Base-by-base conservation (phyloP, 2,113 vertebrate genomes). In the Brevimyrus niger region DNA sequence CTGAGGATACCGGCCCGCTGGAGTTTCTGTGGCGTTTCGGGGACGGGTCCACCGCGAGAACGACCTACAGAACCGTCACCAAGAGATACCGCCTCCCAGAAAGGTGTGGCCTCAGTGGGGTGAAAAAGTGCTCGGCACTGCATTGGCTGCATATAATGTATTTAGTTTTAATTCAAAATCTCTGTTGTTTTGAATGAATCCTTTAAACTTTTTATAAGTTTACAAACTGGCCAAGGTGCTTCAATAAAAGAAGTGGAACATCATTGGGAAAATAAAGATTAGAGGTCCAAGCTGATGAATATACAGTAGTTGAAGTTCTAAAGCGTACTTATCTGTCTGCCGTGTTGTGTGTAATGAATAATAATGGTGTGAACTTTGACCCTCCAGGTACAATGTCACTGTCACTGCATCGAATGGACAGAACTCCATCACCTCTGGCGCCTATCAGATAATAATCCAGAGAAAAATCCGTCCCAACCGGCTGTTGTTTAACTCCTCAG, bases 1-100 rank as follows among this genome's bases (percentile, higher is more conserved):
- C 93, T 4, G 89, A 93, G 42, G 92, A 91, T 5, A 55, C 90
- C 0, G 90, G 90, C 8, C 90, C 92, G 21, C 69, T 95, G 48
- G 93, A 95, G 69, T 95, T 97, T 85, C 13, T 93, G 0, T 97
- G 97, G 97, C 65, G 92, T 90, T 97, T 97, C 90, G 96, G 96
- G 89, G 95, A 96, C 55, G 92, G 92, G 1, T 90, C 15, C 4
- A 92, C 94, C 15, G 47, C 92, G 90, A 93, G 89, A 90, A 96
- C 94, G 11, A 84, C 91, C 3, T 94, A 90, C 13, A 96, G 93
- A 80, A 93, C 84, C 4, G 21, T 96, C 89, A 91, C 82, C 38
- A 96, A 92, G 90, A 93, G 91, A 94, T 95, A 96, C 38, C 3
- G 55, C 10, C 17, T 90, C 86, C 95, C 97, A n/a, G 92, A 93